phyloP scores from a whole-genome alignment of 2,797 vertebrate genomes.

The Coreius guichenoti region DNA sequence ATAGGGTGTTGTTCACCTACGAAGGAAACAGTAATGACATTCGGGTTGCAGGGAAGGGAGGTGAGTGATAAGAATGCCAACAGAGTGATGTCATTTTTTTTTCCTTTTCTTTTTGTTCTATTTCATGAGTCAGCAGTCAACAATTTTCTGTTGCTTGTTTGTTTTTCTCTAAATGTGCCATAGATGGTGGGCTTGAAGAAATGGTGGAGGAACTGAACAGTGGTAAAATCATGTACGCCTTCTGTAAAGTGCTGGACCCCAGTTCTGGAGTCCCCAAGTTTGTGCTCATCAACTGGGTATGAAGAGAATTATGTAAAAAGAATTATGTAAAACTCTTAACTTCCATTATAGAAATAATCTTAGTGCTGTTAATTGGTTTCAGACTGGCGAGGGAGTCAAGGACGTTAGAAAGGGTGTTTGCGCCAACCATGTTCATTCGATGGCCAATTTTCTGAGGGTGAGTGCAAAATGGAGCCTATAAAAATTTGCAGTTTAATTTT shows the following conservation, averaged over 20 bases:
- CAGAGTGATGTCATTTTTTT: not conserved
- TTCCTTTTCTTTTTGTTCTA: not conserved
- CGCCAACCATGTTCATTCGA: slow-evolving; percentile 87
- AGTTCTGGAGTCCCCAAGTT: slow-evolving; percentile 92
- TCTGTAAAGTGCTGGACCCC: slow-evolving; percentile 89
- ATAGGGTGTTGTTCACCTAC: slow-evolving; percentile 90
- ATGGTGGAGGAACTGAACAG: slow-evolving; percentile 91
- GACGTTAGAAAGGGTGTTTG: slow-evolving; percentile 86
- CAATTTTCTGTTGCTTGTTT: not conserved
- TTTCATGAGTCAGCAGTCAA: not conserved
- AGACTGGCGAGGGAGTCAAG: slow-evolving; percentile 93
- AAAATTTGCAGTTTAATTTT: not conserved
- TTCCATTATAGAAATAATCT: slow-evolving; percentile 14
- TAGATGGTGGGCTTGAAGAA: slow-evolving; percentile 90
- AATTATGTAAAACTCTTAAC: not conserved
- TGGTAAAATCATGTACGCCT: slow-evolving; percentile 95
- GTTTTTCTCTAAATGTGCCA: slow-evolving; percentile 53
- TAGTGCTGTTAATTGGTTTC: not conserved
- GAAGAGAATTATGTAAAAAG: slow-evolving; percentile 42
- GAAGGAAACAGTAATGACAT: slow-evolving; percentile 92
- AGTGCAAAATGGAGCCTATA: slow-evolving; percentile 10
- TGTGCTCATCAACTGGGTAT: slow-evolving; percentile 93
- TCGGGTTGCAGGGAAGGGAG: slow-evolving; percentile 86
- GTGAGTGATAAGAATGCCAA: slow-evolving; percentile 71
- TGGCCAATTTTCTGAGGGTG: slow-evolving; percentile 87